phyloP scores from a whole-genome alignment of 2,797 vertebrate genomes.

The Parambassis ranga region DNA sequence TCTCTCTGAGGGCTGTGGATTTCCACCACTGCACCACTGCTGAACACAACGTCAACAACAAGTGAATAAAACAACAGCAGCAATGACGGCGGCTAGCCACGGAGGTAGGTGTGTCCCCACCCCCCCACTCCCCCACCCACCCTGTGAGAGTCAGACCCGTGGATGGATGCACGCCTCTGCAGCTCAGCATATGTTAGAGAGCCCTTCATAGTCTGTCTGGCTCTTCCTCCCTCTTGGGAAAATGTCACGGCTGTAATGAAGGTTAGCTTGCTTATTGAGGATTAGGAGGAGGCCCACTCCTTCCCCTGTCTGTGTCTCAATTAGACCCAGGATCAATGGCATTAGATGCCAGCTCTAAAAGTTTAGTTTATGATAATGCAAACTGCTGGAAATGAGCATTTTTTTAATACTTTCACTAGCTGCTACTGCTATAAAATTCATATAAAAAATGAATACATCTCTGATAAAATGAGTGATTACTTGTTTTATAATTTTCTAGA shows the following conservation, averaged over 20 bases:
- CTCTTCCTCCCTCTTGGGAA: constrained; percentile 49
- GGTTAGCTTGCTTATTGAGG: constrained; percentile 68
- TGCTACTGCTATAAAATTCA: neutral
- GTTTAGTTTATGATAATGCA: neutral
- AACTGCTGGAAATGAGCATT: too few relatives aligned
- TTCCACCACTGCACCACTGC: neutral
- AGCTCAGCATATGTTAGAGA: constrained; percentile 41
- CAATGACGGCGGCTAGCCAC: neutral
- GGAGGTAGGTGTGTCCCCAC: neutral
- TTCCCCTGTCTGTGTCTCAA: constrained; percentile 56
- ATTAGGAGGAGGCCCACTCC: constrained; percentile 56
- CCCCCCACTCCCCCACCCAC: constrained; percentile 19
- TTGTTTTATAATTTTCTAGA: too few relatives aligned
- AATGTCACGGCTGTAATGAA: constrained; percentile 70
- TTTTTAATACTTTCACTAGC: too few relatives aligned
- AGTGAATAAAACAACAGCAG: constrained; percentile 24
- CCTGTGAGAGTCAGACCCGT: constrained; percentile 21
- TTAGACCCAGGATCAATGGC: constrained; percentile 66
- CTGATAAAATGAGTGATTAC: too few relatives aligned
- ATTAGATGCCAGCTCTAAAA: constrained; percentile 3
- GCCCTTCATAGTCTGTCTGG: constrained; percentile 38
- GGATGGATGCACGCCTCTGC: constrained; percentile 27
- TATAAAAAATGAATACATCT: too few relatives aligned
- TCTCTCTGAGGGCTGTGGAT: constrained; percentile 17
- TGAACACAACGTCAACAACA: constrained; percentile 6